Conservation (phyloP, 2,888 invertebrate genomes). For the Dasysyrphus albostriatus region DNA sequence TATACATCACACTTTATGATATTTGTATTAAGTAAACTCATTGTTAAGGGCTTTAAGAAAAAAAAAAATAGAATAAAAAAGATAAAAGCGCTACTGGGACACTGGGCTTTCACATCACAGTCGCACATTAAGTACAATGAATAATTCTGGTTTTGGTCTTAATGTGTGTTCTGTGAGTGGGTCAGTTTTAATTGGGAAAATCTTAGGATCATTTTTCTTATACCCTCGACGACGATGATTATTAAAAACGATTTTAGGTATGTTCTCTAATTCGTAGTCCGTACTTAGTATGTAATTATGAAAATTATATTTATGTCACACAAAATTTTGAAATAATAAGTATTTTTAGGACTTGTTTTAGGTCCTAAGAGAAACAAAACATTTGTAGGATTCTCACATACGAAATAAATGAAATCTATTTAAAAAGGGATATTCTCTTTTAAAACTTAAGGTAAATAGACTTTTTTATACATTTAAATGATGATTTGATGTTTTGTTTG, state of each 20-base stretch:
- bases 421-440: background rate
- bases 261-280: too few relatives aligned
- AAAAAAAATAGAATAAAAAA: background rate
- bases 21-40: conserved; percentile 38
- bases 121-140: conserved; percentile 13
- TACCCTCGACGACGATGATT: background rate
- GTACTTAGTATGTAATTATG: too few relatives aligned
- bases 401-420: background rate
- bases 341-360: too few relatives aligned
- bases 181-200: conserved; percentile 8
- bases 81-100: conserved; percentile 22
- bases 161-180: conserved; percentile 2
- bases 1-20: conserved; percentile 42
- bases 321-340: too few relatives aligned
- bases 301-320: too few relatives aligned
- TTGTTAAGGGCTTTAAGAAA: conserved; percentile 20
- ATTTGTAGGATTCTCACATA: background rate
- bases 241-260: too few relatives aligned
- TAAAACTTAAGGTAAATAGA: background rate
- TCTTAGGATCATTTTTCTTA: background rate
- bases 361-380: background rate
- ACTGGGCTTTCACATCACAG: conserved; percentile 13
- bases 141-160: conserved; percentile 21
- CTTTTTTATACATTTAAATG: background rate
- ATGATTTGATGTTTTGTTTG: background rate